Evolutionary conservation across 1,140 invertebrate genomes (phyloP), one percentile per base, ranked within the genome.

Genomic region (Drosophila bipectinata): DNA sequence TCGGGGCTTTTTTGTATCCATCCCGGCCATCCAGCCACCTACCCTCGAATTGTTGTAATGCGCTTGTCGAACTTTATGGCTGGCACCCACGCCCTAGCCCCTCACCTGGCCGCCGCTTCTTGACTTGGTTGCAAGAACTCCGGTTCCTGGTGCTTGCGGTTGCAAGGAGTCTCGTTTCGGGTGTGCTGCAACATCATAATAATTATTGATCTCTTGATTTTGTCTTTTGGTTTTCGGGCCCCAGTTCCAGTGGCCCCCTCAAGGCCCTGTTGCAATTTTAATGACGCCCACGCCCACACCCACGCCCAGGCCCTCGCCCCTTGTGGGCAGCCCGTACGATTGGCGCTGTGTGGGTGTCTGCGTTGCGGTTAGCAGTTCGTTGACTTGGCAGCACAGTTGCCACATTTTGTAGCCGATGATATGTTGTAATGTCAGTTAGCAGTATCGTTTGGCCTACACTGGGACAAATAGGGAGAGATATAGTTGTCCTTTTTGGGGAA

Each of bases 151-250:
- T 57, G 68, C 60, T 37, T 73, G 60, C 53, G 63, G 64, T 56
- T 69, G 59, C 48, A 66, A 60, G 57, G 68, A 41, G 41, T 79
- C 69, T 57, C 52, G 71, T 59, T 73, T 62, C 21, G 77, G 72
- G 71, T 61, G 75, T 63, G 68, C 78, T 83, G 47, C 72, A 75
- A 90, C 87, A 90, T 82, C 87, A 82, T 90, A 87, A 90, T 90
- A 90, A 90, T 90, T 90, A 90, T 90, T 90, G 87, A 90, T 90
- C 87, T 90, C 73, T 85, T 90, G 85, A 87, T 90, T 89, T 84
- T 79, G 79, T 82, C 69, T 85, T 80, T 72, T 62, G 56, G 64
- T 68, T 77, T 55, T 24, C 41, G 32, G 37, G 41, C 5, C 41
- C 6, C 56, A 37, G 12, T 44, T 45, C 34, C 55, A 26, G 30